Base-by-base conservation (phyloP, 1,140 invertebrate species). In the Heliconius nattereri region DNA sequence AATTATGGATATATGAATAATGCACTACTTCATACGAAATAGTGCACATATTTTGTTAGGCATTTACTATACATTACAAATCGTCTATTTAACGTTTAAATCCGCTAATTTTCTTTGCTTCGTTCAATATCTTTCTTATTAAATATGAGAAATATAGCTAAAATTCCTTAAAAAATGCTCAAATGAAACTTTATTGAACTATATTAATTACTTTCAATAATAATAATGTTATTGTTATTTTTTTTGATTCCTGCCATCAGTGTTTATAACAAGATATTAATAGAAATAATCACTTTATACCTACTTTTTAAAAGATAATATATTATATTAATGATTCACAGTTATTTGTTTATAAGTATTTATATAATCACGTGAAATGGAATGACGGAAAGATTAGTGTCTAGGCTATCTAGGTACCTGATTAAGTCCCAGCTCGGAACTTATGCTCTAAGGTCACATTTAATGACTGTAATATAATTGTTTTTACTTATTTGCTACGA, bases 321-420 rank as follows among this genome's bases (percentile, higher is more conserved):
- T 57, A n/a, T 54, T 26, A 11, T 23, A 29, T 11, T 66, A 11
- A 66, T 66, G 5, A 29, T 66, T 13, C 60, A 66, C 9, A 57
- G n/a, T 57, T 23, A 66, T 66, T 19, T 66, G 60, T 16, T 66
- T 66, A 66, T 66, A 66, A 26, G 60, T 66, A 7, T 66, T 32
- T 66, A 66, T 66, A 66, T 66, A 66, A 66, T 29, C 54, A 57
- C 54, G 60, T 29, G 13, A 66, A 66, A 66, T 29, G 13, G n/a
- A 66, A 66, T 29, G 26, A 66, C 13, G 26, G 26, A 66, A 29
- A 23, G 23, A 66, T 66, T 66, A 29, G 60, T 66, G 60, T 26
- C 23, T 66, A 66, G 60, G 54, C 54, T 66, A 66, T 66, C 60
- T 66, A 66, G 60, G 9, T 66, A 66, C 60, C 23, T 29, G 60